Base-by-base conservation (phyloP, 2,797 vertebrate species). In the Phataginus tetradactyla region DNA sequence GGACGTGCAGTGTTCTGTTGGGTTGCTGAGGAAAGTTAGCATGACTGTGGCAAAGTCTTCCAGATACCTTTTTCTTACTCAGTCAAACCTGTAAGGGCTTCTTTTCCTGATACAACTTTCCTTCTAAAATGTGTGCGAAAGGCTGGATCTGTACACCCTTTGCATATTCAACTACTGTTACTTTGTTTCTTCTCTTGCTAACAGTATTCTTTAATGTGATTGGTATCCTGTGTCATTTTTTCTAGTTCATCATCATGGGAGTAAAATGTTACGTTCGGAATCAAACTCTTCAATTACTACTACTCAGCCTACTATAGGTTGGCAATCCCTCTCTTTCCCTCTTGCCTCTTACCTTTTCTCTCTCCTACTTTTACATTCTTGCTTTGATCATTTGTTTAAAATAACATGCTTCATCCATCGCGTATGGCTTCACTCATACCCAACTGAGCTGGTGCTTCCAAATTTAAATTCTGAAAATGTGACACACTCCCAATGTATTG, bases 251-350 rank as follows among this genome's bases (percentile, higher is more conserved):
- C 99, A 99, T 99, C 99, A 99, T 98, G 99, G 99, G 98, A 99
- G 99, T 99, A 99, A 99, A 99, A 99, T 99, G 99, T 99, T 99
- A 99, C 99, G 99, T 99, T 99, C 99, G 99, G 99, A 99, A 99
- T 99, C 99, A 99, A 99, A 99, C 99, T 99, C 99, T 99, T 99
- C 99, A 98, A 99, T 99, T 99, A 99, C 99, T 99, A 99, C 99
- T 98, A 99, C 99, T 99, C 99, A 99, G 99, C 99, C 99, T 99
- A 99, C 99, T 99, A 99, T 99, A 99, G 99, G 99, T 99, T 99
- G 99, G 99, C 99, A 99, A 99, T 99, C 99, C 99, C 99, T 99
- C 98, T 99, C 99, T 99, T 99, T 99, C 98, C 98, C 98, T 98
- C 96, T 95, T 85, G 96, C 91, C 95, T 97, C 98, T 97, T 98